Conservation (phyloP, 1,140 invertebrate species). For the Drosophila dunni region DNA sequence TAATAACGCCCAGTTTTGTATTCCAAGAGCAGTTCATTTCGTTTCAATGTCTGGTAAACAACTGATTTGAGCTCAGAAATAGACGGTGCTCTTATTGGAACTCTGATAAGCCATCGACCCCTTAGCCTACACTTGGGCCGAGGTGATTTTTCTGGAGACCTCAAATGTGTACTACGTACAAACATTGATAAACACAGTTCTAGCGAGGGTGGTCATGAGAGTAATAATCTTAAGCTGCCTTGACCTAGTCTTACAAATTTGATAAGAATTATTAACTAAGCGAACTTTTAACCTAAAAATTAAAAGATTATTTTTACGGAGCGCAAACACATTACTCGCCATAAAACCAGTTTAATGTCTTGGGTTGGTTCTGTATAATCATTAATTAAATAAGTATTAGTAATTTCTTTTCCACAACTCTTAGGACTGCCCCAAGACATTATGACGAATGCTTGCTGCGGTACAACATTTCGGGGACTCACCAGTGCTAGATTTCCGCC, state of each 20-base stretch:
- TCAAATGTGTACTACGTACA: slow-evolving; percentile 4
- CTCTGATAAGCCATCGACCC: slow-evolving; percentile 53
- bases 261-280: too few species aligned
- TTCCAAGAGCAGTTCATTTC: slow-evolving; percentile 51
- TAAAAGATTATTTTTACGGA: too few species aligned
- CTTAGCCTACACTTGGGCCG: slow-evolving; percentile 12
- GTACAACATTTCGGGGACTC: slow-evolving; percentile 21
- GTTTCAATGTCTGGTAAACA: slow-evolving; percentile 12
- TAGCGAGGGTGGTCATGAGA: background rate
- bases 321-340: too few species aligned
- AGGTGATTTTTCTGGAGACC: slow-evolving; percentile 47
- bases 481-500: slow-evolving; percentile 1
- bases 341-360: too few species aligned
- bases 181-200: background rate
- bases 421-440: background rate
- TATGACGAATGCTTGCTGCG: slow-evolving; percentile 4
- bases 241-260: background rate
- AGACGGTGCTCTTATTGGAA: slow-evolving; percentile 44
- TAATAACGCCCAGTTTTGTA: background rate
- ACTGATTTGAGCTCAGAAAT: slow-evolving; percentile 40
- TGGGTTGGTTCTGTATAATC: background rate
- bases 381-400: background rate
- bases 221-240: background rate
- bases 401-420: background rate
- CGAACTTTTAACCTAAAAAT: too few species aligned